phyloP scores from a whole-genome alignment of 2,797 vertebrate genomes.

The Schizopygopsis malacanthus region DNA sequence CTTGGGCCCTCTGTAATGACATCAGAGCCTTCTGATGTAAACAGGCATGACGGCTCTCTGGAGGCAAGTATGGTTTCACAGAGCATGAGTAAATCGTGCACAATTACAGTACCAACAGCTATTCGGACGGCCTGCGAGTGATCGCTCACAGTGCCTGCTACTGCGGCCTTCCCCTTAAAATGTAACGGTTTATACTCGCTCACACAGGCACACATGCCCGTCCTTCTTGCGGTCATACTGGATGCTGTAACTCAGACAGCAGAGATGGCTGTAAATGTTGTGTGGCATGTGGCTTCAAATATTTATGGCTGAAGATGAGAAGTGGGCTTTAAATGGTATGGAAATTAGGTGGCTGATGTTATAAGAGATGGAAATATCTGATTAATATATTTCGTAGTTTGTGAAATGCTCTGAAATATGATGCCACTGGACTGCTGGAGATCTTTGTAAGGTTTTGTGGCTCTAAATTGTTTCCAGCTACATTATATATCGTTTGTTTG shows the following conservation, averaged over 20 bases:
- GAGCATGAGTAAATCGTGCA: slow-evolving; percentile 72
- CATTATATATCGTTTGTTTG: not conserved
- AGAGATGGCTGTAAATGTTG: slow-evolving; percentile 37
- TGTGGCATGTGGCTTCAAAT: slow-evolving; percentile 28
- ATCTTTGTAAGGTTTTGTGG: not conserved
- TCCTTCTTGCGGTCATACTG: slow-evolving; percentile 31
- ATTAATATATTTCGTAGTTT: slow-evolving; percentile 6
- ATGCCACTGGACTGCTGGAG: not conserved
- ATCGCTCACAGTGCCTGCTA: slow-evolving; percentile 57
- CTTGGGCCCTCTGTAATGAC: slow-evolving; percentile 76
- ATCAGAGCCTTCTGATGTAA: slow-evolving; percentile 83
- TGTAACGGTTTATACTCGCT: slow-evolving; percentile 19
- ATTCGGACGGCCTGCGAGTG: slow-evolving; percentile 64
- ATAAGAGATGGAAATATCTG: not conserved
- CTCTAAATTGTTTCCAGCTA: not conserved
- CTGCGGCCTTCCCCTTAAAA: slow-evolving; percentile 45
- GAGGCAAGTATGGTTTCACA: slow-evolving; percentile 71
- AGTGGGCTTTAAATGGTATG: not conserved
- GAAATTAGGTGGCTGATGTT: not conserved
- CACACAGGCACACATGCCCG: not conserved
- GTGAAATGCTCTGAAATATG: slow-evolving; percentile 11
- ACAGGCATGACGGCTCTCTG: slow-evolving; percentile 80
- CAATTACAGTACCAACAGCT: slow-evolving; percentile 64
- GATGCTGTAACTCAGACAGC: slow-evolving; percentile 35
- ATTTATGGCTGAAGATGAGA: slow-evolving; percentile 39